Base-by-base conservation (phyloP, 2,888 invertebrate species). In the Callosobruchus maculatus region DNA sequence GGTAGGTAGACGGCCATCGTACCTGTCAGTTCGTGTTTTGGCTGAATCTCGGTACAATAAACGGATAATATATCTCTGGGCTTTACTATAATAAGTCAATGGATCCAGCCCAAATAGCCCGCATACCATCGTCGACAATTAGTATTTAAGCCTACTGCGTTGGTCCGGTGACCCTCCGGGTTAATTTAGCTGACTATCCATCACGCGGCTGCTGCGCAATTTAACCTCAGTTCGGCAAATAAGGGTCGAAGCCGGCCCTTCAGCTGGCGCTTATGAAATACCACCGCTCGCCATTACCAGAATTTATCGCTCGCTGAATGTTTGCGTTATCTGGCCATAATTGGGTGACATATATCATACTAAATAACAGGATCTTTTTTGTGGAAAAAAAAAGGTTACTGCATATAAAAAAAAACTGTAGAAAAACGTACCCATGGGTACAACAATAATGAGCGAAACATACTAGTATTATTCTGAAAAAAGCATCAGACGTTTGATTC, bases 231-330 rank as follows among this genome's bases (percentile, higher is more conserved):
- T 72, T 69, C 71, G 71, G 49, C 70, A 73, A 74, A 78, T 74
- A 73, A 74, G 78, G 78, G 78, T 78, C 71, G 71, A 72, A 72
- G 73, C 73, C 71, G 72, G 73, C 66, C 74, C 66, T 71, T 71
- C 67, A 70, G 26, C 71, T 72, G 74, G 75, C 78, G 72, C 76
- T 77, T 86, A 87, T 86, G 87, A 86, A 87, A 86, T 87, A 85
- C 87, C 86, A 84, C 84, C 81, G 84, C 84, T 49, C 49, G 84
- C 86, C 86, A 86, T 87, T 86, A 86, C 85, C 82, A 83, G 82
- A 84, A 86, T 87, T 86, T 86, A 86, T 86, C 81, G 83, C 49
- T 49, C 13, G 49, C 13, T 49, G 49, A 49, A 49, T 13, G 49
- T 49, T 49, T 49, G 49, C 49, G 49, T 13, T 49, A 49, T 49